Percentiles rank a stretch among this genome's conserved stretches.
phyloP scores from a whole-genome alignment of 2,113 vertebrate genomes.

The Oenanthe melanoleuca region DNA sequence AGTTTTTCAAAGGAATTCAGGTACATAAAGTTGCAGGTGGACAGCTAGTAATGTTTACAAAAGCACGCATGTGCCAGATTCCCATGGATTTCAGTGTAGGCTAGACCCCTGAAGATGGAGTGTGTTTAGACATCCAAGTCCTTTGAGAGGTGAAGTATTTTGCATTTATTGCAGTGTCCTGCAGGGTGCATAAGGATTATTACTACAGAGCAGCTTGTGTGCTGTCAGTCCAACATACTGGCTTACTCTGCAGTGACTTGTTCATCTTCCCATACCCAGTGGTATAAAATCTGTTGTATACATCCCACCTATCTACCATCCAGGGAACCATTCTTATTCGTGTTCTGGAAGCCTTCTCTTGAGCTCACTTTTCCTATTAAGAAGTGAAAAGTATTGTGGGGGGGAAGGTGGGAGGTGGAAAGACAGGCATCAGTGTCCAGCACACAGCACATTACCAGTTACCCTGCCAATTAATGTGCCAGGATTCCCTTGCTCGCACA shows the following conservation, averaged over 20 bases:
- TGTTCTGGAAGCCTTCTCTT: neutral
- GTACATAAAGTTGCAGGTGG: constrained; percentile 58
- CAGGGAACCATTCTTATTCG: neutral
- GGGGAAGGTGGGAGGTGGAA: neutral
- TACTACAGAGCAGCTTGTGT: constrained; percentile 7
- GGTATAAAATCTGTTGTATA: constrained; percentile 14
- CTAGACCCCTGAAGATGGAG: neutral
- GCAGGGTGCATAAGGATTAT: constrained; percentile 45
- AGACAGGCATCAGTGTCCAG: constrained; percentile 2
- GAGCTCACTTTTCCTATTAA: constrained; percentile 17
- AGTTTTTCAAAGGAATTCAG: constrained; percentile 36
- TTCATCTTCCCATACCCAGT: constrained; percentile 20
- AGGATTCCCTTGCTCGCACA: constrained; percentile 41
- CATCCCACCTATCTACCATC: neutral
- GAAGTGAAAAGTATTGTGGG: neutral
- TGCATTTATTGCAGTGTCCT: constrained; percentile 57
- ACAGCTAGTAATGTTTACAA: constrained; percentile 19
- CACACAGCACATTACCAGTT: constrained; percentile 38
- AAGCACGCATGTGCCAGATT: constrained; percentile 21
- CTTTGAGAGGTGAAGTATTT: constrained; percentile 41
- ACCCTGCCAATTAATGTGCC: constrained; percentile 52
- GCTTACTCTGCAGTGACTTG: constrained; percentile 8
- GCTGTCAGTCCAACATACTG: neutral
- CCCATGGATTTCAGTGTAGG: constrained; percentile 35
- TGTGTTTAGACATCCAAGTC: constrained; percentile 29